Base-by-base conservation (phyloP, 2,888 invertebrate genomes). In the Psococerastis gibbosa region DNA sequence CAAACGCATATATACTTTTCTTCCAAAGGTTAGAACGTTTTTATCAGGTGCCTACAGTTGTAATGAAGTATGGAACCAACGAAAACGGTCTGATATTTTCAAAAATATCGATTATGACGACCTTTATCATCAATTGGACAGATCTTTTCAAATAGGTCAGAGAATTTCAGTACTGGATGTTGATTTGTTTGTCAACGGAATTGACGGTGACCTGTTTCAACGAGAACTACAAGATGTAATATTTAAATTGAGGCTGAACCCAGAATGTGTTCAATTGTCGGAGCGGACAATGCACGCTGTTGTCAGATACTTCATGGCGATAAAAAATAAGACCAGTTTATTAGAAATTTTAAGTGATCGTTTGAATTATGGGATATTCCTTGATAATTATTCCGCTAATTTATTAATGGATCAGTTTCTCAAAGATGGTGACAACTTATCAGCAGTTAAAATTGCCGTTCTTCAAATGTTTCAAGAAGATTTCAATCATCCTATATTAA, bases 391-490 rank as follows among this genome's bases (percentile, higher is more conserved):
- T 52, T 68, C 73, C 22, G 77, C 77, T 6, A 88, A 85, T 60
- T 65, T 92, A 42, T 61, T 91, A 31, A 66, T 95, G 63, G 79
- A 94, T 57, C 68, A 70, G 44, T 77, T 85, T 53, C 62, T 94
- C 45, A 73, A 77, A 54, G 62, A 67, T 23, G 64, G 75, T 44
- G 70, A 84, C 55, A 79, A 65, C 57, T 65, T 66, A 33, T 66
- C 69, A 46, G 94, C 92, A 13, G 78, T 84, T 0, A 71, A 75
- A 58, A 66, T 88, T 13, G 84, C 85, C 1, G 69, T 72, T 44
- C 65, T 84, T 46, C 61, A 85, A 46, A 88, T 92, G 84, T 63
- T 92, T 22, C 89, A 94, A 60, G 91, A 92, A 64, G 87, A 92
- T 53, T 74, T 73, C 52, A 67, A 68, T 9, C 73, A 85, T 64